A percentile compares a stretch with the other conserved stretches of the same genome.
Conservation (phyloP, 2,888 invertebrate genomes). For the Malthinus seriepunctatus region DNA sequence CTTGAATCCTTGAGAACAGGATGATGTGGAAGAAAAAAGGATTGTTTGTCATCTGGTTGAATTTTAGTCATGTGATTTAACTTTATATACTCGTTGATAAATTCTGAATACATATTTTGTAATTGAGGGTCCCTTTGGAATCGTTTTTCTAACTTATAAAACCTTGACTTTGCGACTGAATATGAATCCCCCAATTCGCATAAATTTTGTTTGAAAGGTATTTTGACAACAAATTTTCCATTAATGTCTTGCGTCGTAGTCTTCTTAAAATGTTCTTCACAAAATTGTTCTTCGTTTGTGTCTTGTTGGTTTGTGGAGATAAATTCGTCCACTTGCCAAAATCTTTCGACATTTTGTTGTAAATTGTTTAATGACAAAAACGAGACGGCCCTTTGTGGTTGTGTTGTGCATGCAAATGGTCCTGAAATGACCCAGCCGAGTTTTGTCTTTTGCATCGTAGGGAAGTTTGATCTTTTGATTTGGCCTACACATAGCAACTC, state of each 20-base stretch:
- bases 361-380: neutral
- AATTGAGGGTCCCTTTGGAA: neutral
- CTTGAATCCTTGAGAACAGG: conserved; percentile 32
- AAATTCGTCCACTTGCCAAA: conserved; percentile 2
- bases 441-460: neutral
- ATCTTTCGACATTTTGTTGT: neutral
- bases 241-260: neutral
- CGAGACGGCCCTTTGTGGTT: too few species aligned
- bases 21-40: conserved; percentile 36
- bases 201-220: neutral
- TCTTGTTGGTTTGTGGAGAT: too few species aligned
- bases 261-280: neutral
- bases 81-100: neutral
- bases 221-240: neutral
- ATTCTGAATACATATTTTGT: neutral
- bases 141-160: neutral
- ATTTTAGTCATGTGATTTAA: neutral
- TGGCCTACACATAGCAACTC: neutral
- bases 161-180: neutral
- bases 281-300: neutral
- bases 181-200: neutral
- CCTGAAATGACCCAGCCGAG: neutral
- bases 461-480: neutral
- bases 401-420: too few species aligned
- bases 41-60: neutral